A percentile compares a stretch with the other conserved stretches of the same genome.
Evolutionary conservation across 2,888 invertebrate species (phyloP).

Genomic region (Rhopalosiphum nymphaeae): DNA sequence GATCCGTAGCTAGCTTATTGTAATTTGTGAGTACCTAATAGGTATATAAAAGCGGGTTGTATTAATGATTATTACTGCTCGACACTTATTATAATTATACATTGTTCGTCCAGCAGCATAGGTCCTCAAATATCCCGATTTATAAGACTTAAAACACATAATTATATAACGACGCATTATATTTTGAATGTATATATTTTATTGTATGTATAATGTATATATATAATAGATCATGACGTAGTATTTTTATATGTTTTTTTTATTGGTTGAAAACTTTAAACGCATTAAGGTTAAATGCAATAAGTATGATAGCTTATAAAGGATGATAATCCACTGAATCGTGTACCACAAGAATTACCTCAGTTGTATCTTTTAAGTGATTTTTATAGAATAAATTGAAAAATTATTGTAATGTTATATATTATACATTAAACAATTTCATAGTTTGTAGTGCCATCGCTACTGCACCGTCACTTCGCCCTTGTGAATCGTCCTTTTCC

Average conservation of each 20-base stretch:
- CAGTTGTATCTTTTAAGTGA: neutral
- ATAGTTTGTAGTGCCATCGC: no score
- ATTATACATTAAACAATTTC: no score
- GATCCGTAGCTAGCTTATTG: neutral
- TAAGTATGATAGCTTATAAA: neutral
- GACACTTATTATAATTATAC: conserved; percentile 19
- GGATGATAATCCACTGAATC: conserved; percentile 3
- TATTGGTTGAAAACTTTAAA: conserved; percentile 41
- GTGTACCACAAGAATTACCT: neutral
- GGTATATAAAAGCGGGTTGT: neutral
- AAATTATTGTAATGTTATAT: neutral
- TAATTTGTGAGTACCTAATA: neutral
- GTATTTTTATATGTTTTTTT: conserved; percentile 5
- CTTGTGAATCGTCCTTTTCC: no score
- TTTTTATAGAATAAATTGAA: neutral
- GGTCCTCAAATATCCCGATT: neutral
- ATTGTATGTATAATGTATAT: neutral
- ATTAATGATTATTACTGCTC: neutral
- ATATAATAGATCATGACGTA: conserved; percentile 27
- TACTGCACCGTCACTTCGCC: no score
- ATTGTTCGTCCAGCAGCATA: neutral
- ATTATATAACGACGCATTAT: conserved; percentile 12
- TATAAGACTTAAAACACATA: neutral
- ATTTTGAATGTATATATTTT: neutral
- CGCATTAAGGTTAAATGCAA: conserved; percentile 54